A percentile compares a stretch with the other conserved stretches of the same genome.
phyloP scores from a whole-genome alignment of 2,113 vertebrate species.

The Anthoscopus minutus region DNA sequence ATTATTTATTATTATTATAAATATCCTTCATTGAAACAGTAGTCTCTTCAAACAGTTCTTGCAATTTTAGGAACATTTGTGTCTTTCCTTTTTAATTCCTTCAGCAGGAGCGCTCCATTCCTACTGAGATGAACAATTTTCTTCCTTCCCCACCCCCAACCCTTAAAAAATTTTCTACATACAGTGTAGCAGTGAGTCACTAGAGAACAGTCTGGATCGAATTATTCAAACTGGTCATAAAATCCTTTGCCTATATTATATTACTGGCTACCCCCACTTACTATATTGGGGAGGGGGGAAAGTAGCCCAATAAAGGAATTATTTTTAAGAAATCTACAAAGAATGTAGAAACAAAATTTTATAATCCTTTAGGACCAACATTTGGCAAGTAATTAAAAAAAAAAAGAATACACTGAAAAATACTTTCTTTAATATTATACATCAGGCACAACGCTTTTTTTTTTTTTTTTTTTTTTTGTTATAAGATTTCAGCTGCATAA shows the following conservation, averaged over 20 bases:
- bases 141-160: conserved; percentile 36
- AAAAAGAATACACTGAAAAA: conserved; percentile 78
- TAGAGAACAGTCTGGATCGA: conserved; percentile 64
- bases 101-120: conserved; percentile 48
- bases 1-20: conserved; percentile 65
- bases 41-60: conserved; percentile 68
- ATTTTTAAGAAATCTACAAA: conserved; percentile 67
- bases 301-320: conserved; percentile 55
- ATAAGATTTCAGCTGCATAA: conserved; percentile 73
- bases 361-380: conserved; percentile 73
- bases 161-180: conserved; percentile 63
- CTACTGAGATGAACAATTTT: conserved; percentile 56
- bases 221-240: conserved; percentile 63
- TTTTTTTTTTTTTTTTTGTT: conserved; percentile 39
- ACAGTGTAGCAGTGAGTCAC: conserved; percentile 62
- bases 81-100: conserved; percentile 38
- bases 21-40: conserved; percentile 78
- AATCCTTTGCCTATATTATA: conserved; percentile 62
- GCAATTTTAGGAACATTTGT: conserved; percentile 56
- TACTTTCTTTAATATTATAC: conserved; percentile 83
- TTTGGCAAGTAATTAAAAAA: conserved; percentile 80
- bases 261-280: conserved; percentile 65
- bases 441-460: conserved; percentile 77
- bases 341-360: conserved; percentile 70
- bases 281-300: conserved; percentile 40